Evolutionary conservation across 1,140 invertebrate genomes (phyloP).

Genomic region (Orchesella cincta): DNA sequence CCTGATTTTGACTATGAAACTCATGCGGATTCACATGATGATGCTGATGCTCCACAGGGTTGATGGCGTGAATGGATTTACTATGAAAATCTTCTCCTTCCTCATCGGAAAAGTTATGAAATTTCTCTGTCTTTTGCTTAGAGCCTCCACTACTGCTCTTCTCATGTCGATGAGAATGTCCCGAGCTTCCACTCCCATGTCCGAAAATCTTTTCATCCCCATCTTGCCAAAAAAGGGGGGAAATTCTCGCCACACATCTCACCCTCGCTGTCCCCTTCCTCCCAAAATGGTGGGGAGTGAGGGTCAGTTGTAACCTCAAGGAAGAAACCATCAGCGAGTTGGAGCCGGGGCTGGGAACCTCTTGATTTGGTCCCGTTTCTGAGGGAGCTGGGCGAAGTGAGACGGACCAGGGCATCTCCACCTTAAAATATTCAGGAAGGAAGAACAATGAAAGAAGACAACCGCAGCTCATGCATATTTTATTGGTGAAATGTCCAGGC

Average conservation of each 20-base stretch:
- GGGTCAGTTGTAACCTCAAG: conserved; percentile 2
- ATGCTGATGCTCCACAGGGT: not conserved
- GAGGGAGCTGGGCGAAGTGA: not conserved
- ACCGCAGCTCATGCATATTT: not conserved
- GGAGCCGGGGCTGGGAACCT: not conserved
- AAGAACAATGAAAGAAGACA: not conserved
- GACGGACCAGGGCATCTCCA: not conserved
- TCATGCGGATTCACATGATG: not conserved
- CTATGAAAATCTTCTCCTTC: not conserved
- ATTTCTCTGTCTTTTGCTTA: not conserved
- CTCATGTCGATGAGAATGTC: not conserved
- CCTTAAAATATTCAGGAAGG: not conserved
- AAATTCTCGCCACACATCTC: conserved; percentile 23
- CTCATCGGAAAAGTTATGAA: not conserved
- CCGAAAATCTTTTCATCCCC: conserved; percentile 26
- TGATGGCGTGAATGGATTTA: not conserved
- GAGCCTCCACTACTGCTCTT: not conserved
- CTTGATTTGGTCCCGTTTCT: not conserved
- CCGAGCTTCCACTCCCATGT: not conserved
- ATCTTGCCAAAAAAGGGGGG: conserved; percentile 27
- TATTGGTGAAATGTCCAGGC: not conserved
- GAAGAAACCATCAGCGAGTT: not conserved
- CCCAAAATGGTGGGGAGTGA: not conserved
- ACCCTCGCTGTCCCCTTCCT: conserved; percentile 16
- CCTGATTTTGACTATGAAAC: not conserved